These are phyloP conservation scores for Propithecus coquereli DNA, from an alignment of 2,113 vertebrate species.

Conservation along the genomic window DNA sequence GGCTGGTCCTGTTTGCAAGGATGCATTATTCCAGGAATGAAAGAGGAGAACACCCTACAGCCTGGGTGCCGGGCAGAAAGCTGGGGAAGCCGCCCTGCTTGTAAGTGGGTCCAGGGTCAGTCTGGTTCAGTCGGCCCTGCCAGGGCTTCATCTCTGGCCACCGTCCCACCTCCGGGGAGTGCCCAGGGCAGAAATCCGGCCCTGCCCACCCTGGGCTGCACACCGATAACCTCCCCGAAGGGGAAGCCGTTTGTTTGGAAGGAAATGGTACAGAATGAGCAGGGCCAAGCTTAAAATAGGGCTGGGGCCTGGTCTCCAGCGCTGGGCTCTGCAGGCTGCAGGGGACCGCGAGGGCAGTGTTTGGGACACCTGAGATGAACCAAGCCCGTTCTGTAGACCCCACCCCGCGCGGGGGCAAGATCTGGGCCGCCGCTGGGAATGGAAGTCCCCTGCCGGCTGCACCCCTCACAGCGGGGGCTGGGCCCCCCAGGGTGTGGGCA, in stretches of 20 bases:
- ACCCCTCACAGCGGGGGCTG: not conserved
- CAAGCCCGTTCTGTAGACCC: not conserved
- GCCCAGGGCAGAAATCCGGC: slow-evolving; percentile 64
- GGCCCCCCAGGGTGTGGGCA: too few species aligned
- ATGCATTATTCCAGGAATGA: not conserved
- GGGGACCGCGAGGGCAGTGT: not conserved
- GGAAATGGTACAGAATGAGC: slow-evolving; percentile 57
- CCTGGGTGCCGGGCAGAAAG: not conserved
- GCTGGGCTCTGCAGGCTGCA: not conserved
- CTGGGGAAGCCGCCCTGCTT: not conserved
- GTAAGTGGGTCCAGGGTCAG: not conserved
- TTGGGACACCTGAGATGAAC: not conserved
- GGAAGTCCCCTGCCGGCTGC: not conserved
- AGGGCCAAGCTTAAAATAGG: not conserved
- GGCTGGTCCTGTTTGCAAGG: not conserved
- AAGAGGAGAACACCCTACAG: fast-evolving
- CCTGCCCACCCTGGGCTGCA: slow-evolving; percentile 32
- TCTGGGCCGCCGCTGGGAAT: too few species aligned
- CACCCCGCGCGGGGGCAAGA: not conserved
- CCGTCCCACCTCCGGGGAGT: slow-evolving; percentile 44
- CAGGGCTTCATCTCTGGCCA: not conserved
- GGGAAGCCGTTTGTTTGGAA: slow-evolving; percentile 71
- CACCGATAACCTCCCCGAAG: slow-evolving; percentile 15
- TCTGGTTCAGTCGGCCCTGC: not conserved
- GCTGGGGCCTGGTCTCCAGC: not conserved